Conservation (phyloP, 2,888 invertebrate species). For the Dolichomitus sp. region DNA sequence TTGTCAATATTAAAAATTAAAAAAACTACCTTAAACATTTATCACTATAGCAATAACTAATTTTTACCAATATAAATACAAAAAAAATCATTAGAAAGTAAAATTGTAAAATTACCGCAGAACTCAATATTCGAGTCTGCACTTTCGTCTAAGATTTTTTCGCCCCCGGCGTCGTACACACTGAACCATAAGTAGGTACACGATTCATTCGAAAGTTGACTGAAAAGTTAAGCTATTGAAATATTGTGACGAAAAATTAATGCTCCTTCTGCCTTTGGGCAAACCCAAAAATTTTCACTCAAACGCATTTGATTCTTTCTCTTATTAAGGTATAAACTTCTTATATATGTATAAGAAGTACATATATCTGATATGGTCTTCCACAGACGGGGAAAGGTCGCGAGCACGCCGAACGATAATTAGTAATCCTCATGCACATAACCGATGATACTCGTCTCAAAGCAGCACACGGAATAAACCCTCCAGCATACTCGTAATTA, state of each 20-base stretch:
- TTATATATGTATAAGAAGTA: background rate
- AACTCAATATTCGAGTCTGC: background rate
- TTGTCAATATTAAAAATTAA: no score
- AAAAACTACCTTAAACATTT: background rate
- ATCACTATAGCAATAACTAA: background rate
- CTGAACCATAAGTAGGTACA: background rate
- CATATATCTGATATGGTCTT: slow-evolving; percentile 29
- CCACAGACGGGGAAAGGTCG: slow-evolving; percentile 46
- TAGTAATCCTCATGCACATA: slow-evolving; percentile 58
- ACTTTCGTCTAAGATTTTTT: slow-evolving; percentile 1
- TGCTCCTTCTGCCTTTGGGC: slow-evolving; percentile 16
- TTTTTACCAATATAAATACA: background rate
- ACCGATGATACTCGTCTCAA: slow-evolving; percentile 32
- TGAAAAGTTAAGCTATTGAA: background rate
- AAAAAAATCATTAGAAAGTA: background rate
- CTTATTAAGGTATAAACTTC: background rate
- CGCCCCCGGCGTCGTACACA: slow-evolving; percentile 16
- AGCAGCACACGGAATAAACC: slow-evolving; percentile 42
- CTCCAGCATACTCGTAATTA: slow-evolving; percentile 61
- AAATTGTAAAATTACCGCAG: background rate
- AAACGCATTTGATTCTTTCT: background rate
- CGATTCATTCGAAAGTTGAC: slow-evolving; percentile 35
- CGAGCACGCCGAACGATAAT: slow-evolving; percentile 50
- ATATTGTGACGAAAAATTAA: slow-evolving; percentile 24
- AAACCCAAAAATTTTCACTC: slow-evolving; percentile 23